Conservation (phyloP, 2,113 vertebrate species). For the Nycticebus coucang region DNA sequence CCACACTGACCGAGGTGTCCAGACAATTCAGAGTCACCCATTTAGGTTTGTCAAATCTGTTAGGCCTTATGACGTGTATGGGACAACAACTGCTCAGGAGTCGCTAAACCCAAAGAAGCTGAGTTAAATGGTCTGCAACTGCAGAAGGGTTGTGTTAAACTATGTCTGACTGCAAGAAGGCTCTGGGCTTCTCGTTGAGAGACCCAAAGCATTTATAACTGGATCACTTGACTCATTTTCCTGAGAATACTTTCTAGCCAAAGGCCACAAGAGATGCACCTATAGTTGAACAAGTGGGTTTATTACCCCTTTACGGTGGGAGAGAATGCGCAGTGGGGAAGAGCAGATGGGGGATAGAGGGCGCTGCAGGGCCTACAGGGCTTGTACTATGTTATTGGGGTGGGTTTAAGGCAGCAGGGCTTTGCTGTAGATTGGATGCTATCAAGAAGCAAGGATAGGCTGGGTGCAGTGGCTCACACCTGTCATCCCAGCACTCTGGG, state of each 20-base stretch:
- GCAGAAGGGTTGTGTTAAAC: neutral
- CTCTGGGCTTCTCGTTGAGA: neutral
- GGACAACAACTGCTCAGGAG: neutral
- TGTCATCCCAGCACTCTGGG: too few relatives aligned
- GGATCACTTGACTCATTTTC: neutral
- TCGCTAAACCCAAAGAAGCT: neutral
- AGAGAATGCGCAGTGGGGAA: accelerated
- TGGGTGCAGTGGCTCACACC: too few relatives aligned
- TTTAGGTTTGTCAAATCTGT: neutral
- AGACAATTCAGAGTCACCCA: neutral
- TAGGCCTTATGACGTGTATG: neutral
- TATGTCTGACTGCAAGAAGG: neutral
- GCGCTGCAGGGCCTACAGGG: neutral
- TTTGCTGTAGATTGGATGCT: neutral
- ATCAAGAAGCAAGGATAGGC: too few relatives aligned
- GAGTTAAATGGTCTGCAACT: neutral
- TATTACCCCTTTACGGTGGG: neutral
- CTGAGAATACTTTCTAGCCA: neutral
- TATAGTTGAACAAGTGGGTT: neutral
- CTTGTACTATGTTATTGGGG: neutral
- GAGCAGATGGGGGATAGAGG: neutral
- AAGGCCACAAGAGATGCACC: neutral
- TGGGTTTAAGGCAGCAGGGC: neutral
- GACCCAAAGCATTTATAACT: neutral
- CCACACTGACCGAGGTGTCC: neutral